A percentile compares a stretch with the other conserved stretches of the same genome.
Evolutionary conservation across 2,113 vertebrate genomes (phyloP).

Genomic region (Myrmophylax atrothorax): DNA sequence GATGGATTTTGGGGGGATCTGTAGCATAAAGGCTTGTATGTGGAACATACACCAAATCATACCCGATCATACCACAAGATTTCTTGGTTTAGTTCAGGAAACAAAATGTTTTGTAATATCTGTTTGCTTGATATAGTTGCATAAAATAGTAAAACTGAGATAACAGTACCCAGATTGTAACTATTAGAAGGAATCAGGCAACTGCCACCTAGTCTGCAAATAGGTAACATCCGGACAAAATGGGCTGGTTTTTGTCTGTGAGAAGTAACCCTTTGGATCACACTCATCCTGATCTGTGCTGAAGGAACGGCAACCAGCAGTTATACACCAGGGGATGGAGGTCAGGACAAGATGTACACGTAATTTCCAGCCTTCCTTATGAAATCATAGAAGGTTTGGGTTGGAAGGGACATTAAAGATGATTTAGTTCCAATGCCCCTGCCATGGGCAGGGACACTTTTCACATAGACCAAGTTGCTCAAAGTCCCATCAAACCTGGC

Average conservation of each 20-base stretch:
- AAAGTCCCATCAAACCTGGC: not conserved
- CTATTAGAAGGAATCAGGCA: not conserved
- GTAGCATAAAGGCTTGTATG: not conserved
- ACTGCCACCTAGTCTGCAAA: not conserved
- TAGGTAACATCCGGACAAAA: not conserved
- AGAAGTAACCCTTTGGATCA: not conserved
- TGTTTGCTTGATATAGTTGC: not conserved
- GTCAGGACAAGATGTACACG: not conserved
- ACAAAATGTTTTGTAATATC: not conserved
- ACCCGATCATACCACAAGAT: not conserved
- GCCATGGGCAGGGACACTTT: not conserved
- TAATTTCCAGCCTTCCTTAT: not conserved
- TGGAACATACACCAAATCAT: not conserved
- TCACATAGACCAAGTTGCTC: not conserved
- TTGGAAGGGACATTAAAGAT: not conserved
- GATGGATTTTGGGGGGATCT: not conserved
- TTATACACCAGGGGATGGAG: not conserved
- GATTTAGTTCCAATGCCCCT: not conserved
- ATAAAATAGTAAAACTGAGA: not conserved
- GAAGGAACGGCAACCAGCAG: not conserved
- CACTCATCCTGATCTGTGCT: fast-evolving
- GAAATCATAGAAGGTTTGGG: not conserved
- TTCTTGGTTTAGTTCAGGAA: not conserved
- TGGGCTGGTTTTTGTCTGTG: not conserved
- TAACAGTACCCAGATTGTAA: not conserved